Evolutionary conservation across 2,888 invertebrate genomes (phyloP), one percentile per base, ranked within the genome.

Genomic region (Junonia oenone): DNA sequence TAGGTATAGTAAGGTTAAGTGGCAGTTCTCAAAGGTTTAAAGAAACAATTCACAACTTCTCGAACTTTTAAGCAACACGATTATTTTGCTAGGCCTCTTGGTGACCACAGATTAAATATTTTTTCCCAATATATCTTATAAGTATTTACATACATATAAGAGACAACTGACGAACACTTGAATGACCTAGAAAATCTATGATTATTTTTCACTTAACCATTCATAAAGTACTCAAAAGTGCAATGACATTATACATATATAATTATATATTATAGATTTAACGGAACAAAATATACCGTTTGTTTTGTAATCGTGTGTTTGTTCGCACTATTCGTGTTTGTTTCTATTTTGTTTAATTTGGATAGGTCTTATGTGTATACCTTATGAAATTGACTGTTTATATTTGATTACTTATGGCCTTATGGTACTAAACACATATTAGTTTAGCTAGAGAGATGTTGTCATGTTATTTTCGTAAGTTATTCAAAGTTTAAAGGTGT

Each of bases 211-310:
- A n/a, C 9, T 48, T 29, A 14, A 43, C 40, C 45, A 45, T 38
- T 27, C n/a, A 46, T 50, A 51, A 13, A 13, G 31, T 33, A 47
- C 52, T 55, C 13, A 26, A 51, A 45, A 60, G 60, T 58, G 51
- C 58, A 55, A 56, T 62, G 62, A 62, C 62, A 35, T 51, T 49
- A 43, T 9, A 11, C 51, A 26, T 33, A 51, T 40, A 37, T 45
- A 46, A 48, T 51, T 55, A 22, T 17, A 45, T n/a, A n/a, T n/a
- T n/a, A 59, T 48, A 45, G 35, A 45, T 50, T 37, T 62, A 62
- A 62, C 62, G 60, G 60, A 13, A n/a, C 15, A n/a, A n/a, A n/a
- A 51, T 33, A 14, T 53, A 38, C 38, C 38, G 52, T n/a, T 33
- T 22, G 31, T 14, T 33, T 26, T 13, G 27, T 47, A 38, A 8